Evolutionary conservation across 2,113 vertebrate genomes (phyloP).

Genomic region (Microtus oregoni): DNA sequence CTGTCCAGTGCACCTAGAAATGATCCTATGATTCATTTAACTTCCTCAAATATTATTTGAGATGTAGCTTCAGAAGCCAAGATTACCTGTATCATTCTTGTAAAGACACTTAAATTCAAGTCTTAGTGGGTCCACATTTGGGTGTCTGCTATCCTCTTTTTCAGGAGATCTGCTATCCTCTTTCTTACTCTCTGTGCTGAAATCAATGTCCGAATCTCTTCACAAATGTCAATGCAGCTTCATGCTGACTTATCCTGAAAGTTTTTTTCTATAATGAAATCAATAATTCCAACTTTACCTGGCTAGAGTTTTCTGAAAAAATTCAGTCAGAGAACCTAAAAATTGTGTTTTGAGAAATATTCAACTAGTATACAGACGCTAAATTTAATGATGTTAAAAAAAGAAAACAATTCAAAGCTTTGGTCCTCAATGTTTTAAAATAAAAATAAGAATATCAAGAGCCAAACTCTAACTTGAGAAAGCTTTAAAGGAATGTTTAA

Average conservation of each 20-base stretch:
- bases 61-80: not conserved
- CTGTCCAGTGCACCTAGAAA: not conserved
- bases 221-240: not conserved
- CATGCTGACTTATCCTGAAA: no score
- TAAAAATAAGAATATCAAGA: not conserved
- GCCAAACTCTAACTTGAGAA: slow-evolving; percentile 2
- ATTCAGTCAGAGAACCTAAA: not conserved
- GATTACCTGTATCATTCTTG: not conserved
- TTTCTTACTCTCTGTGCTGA: not conserved
- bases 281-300: not conserved
- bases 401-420: slow-evolving; percentile 12
- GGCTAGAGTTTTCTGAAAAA: not conserved
- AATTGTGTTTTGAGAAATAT: slow-evolving; percentile 47
- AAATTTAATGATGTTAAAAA: slow-evolving; percentile 34
- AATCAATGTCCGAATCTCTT: not conserved
- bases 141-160: not conserved
- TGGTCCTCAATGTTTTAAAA: not conserved
- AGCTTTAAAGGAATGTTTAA: not conserved
- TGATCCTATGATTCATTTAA: not conserved
- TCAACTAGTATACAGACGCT: not conserved
- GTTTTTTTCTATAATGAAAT: not conserved
- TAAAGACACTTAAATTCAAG: not conserved
- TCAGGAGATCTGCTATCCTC: no score
- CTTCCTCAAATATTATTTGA: not conserved
- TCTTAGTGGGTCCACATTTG: not conserved